Conservation (phyloP, 2,113 vertebrate species). For the Indicator indicator region DNA sequence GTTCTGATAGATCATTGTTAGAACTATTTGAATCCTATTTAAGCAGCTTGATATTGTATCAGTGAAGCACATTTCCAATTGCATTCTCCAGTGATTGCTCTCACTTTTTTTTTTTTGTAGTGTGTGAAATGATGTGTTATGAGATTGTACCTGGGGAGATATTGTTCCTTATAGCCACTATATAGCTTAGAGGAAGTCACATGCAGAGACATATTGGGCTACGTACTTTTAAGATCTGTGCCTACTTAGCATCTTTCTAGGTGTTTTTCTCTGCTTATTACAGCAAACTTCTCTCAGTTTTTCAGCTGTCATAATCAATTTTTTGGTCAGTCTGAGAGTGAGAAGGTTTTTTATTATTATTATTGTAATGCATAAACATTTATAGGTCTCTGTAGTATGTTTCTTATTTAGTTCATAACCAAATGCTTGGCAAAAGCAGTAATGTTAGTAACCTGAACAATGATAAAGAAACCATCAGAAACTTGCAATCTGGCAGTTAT, state of each 20-base stretch:
- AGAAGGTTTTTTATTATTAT: background rate
- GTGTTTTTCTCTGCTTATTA: background rate
- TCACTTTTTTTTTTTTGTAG: background rate
- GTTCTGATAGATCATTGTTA: background rate
- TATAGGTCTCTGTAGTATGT: background rate
- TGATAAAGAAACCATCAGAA: slow-evolving; percentile 52
- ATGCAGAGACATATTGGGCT: background rate
- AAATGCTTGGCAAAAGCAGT: slow-evolving; percentile 31
- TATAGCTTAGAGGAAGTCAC: background rate
- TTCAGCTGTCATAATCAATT: slow-evolving; percentile 24
- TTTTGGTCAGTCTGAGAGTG: background rate
- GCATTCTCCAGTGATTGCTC: background rate
- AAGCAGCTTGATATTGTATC: background rate
- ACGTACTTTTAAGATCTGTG: background rate
- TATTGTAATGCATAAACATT: slow-evolving; percentile 35
- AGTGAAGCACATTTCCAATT: background rate
- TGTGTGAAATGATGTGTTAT: background rate
- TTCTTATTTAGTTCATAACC: slow-evolving; percentile 39
- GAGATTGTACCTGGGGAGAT: background rate
- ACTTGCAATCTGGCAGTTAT: slow-evolving; percentile 54
- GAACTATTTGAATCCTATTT: background rate
- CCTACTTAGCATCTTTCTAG: background rate
- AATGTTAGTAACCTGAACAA: slow-evolving; percentile 49
- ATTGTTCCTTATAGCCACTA: background rate
- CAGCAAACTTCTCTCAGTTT: slow-evolving; percentile 47